A percentile compares a stretch with the other conserved stretches of the same genome.
Evolutionary conservation across 2,797 vertebrate genomes (phyloP).

Genomic region (Channa striata): DNA sequence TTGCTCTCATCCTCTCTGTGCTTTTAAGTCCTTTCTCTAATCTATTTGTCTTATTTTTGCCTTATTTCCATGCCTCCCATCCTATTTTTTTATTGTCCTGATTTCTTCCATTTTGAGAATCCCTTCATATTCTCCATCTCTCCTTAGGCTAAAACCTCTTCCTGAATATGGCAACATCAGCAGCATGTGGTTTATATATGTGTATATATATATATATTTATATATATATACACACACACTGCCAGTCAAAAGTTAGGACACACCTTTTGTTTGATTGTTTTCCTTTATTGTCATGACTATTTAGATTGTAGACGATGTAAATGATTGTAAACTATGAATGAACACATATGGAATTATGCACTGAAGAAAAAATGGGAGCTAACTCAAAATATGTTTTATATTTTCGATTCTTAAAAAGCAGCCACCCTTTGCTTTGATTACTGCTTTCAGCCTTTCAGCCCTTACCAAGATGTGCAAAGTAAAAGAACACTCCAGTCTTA

Average conservation of each 20-base stretch:
- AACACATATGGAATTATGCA: too few relatives aligned
- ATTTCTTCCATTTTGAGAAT: conserved; percentile 25
- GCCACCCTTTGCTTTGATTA: too few relatives aligned
- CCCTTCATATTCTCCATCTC: not conserved
- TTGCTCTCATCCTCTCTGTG: conserved; percentile 28
- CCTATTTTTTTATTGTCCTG: conserved; percentile 5
- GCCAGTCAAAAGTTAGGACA: too few relatives aligned
- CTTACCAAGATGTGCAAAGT: not conserved
- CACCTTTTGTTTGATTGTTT: too few relatives aligned
- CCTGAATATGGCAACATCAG: conserved; percentile 29
- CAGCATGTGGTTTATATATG: not conserved
- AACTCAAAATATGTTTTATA: too few relatives aligned
- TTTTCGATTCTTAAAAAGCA: too few relatives aligned
- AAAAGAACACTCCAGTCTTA: not conserved
- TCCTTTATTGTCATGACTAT: too few relatives aligned
- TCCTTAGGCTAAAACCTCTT: conserved; percentile 23
- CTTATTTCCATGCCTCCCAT: conserved; percentile 38
- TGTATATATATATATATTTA: too few relatives aligned
- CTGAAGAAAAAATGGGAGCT: too few relatives aligned
- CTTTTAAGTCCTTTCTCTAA: conserved; percentile 52
- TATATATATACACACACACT: too few relatives aligned
- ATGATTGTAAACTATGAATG: too few relatives aligned
- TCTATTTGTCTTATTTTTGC: conserved; percentile 52
- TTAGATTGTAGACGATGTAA: too few relatives aligned
- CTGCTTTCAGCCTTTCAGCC: not conserved